These are phyloP conservation scores for Pogoniulus pusillus DNA, from an alignment of 2,797 vertebrate species.

Conservation along the genomic window DNA sequence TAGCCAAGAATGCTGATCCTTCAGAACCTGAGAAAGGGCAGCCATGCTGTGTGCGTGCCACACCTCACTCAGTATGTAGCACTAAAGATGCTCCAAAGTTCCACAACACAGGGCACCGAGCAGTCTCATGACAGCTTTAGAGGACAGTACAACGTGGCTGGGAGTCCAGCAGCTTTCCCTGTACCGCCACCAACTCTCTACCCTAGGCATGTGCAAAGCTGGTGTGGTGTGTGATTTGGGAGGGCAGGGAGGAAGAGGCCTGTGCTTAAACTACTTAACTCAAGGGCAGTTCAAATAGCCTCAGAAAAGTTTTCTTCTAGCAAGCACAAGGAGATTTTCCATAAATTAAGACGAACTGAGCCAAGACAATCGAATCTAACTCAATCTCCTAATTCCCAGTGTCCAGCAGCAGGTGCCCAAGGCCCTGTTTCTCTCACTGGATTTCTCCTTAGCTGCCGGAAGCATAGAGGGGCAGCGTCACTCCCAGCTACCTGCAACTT, in stretches of 20 bases:
- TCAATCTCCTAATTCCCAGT: background rate
- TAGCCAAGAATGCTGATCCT: background rate
- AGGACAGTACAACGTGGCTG: background rate
- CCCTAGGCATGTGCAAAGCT: background rate
- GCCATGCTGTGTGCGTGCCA: rapidly evolving
- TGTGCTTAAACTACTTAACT: background rate
- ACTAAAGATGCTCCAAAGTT: rapidly evolving
- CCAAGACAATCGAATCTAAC: background rate
- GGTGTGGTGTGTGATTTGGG: rapidly evolving
- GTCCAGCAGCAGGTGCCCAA: background rate
- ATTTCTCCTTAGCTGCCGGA: background rate
- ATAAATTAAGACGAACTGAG: background rate
- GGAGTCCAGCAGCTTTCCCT: background rate
- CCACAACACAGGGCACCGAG: rapidly evolving
- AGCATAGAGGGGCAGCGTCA: background rate
- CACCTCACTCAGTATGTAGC: background rate
- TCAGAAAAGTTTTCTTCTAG: background rate
- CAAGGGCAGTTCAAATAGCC: background rate
- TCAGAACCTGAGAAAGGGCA: background rate
- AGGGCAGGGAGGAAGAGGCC: rapidly evolving
- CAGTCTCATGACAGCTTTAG: background rate
- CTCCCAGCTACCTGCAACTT: background rate
- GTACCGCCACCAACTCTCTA: background rate
- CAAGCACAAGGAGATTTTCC: background rate
- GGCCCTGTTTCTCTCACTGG: background rate